Evolutionary conservation across 2,113 vertebrate genomes (phyloP).

Genomic region (Bettongia penicillata): DNA sequence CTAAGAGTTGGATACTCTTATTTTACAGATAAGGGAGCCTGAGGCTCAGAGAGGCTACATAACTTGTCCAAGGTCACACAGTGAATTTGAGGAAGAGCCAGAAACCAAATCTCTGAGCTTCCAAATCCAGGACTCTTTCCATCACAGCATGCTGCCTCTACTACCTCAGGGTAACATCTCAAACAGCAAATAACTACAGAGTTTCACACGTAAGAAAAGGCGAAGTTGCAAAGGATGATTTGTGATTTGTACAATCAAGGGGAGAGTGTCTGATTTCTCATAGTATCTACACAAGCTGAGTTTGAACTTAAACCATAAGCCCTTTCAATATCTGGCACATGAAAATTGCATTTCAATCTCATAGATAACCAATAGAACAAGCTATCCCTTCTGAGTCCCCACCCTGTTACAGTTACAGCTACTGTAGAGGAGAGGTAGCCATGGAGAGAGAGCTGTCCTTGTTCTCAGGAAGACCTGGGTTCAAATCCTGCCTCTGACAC

Average conservation of each 20-base stretch:
- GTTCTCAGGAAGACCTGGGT: not conserved
- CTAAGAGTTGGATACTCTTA: not conserved
- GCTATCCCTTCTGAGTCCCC: not conserved
- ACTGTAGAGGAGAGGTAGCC: not conserved
- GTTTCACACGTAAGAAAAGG: conserved; percentile 58
- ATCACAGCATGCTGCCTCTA: not conserved
- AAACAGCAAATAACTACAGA: conserved; percentile 43
- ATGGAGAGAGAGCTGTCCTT: not conserved
- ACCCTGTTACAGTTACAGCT: not conserved
- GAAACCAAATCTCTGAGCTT: not conserved
- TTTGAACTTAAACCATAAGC: conserved; percentile 34
- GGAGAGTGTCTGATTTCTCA: conserved; percentile 58
- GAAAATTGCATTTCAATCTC: not conserved
- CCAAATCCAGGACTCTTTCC: not conserved
- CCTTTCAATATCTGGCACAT: conserved; percentile 11
- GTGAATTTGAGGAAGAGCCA: not conserved
- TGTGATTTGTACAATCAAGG: conserved; percentile 60
- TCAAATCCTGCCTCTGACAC: not conserved
- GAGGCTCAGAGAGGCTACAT: not conserved
- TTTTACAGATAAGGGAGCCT: not conserved
- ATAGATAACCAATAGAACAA: not conserved
- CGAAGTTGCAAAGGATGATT: conserved; percentile 51
- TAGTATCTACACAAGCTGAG: conserved; percentile 7
- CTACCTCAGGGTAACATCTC: not conserved
- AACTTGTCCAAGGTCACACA: not conserved